These are phyloP conservation scores for Kuschelorhynchus macadamiae DNA, from an alignment of 2,888 invertebrate genomes.

Conservation along the genomic window DNA sequence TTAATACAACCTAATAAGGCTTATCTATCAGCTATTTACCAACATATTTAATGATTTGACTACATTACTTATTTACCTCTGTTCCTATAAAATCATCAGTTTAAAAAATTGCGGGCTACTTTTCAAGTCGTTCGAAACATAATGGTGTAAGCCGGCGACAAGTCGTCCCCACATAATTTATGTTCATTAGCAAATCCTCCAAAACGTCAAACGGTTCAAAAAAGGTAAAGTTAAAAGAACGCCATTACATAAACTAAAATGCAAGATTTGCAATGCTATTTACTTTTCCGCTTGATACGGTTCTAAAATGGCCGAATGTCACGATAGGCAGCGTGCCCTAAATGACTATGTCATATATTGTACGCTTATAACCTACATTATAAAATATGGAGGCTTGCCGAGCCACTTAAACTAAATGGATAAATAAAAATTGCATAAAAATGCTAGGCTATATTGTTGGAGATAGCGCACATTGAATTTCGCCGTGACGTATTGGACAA, in stretches of 20 bases:
- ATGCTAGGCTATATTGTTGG: conserved; percentile 34
- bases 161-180: background rate
- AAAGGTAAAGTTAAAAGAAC: conserved; percentile 22
- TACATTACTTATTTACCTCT: no score
- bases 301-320: conserved; percentile 45
- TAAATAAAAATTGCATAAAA: conserved; percentile 47
- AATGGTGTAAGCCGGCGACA: background rate
- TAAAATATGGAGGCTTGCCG: conserved; percentile 46
- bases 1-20: no score
- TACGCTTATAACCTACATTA: conserved; percentile 45
- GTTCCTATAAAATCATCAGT: no score
- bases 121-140: background rate
- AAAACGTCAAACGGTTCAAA: conserved; percentile 3
- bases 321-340: conserved; percentile 48
- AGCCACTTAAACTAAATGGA: conserved; percentile 44
- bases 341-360: conserved; percentile 49
- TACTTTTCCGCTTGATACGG: conserved; percentile 46
- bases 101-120: no score
- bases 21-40: no score
- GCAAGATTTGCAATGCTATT: conserved; percentile 47
- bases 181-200: background rate
- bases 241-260: conserved; percentile 35
- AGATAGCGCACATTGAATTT: conserved; percentile 34
- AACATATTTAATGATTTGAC: no score
- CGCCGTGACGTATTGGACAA: conserved; percentile 21